Base-by-base conservation (phyloP, 2,888 invertebrate species). In the Lamellibrachia satsuma region DNA sequence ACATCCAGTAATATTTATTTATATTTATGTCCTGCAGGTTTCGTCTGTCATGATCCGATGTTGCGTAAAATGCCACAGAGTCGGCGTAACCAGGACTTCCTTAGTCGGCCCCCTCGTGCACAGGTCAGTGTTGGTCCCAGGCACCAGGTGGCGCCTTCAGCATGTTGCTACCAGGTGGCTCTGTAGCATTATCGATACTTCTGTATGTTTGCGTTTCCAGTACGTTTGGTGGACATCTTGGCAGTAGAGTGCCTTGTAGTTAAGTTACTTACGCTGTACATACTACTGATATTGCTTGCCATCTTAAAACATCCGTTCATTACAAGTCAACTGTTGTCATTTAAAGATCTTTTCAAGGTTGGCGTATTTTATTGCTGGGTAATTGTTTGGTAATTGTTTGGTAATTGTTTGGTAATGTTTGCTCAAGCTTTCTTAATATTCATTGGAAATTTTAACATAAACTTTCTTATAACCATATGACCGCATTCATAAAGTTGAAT, bases 1-100 rank as follows among this genome's bases (percentile, higher is more conserved):
- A 39, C 39, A 39, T 39, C 39, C 39, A 55, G 3, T 55, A 92
- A 92, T 8, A n/a, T 90, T 1, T 52, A 8, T 4, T 75, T 75
- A 75, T 75, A 75, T n/a, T 0, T 75, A n/a, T 75, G 22, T 6
- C 22, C n/a, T 93, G n/a, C 93, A 96, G 96, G 96, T 60, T 94
- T 96, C 92, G 95, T 96, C 9, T 96, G 96, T 93, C 96, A 96
- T 93, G 96, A 96, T 93, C 96, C 96, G 0, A 95, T 96, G 95
- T 95, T 95, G 95, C 94, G 96, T 91, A 95, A 95, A 15, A 93
- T 95, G n/a, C 95, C 95, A 91, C 95, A 95, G 93, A 95, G 95
- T 93, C 94, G 90, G 57, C 92, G 93, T 52, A 92, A 92, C 92
- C 55, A 91, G 75, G 94, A 94, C 6, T 27, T 60, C 27, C n/a